Conservation (phyloP, 2,888 invertebrate species). For the Apoda limacodes region DNA sequence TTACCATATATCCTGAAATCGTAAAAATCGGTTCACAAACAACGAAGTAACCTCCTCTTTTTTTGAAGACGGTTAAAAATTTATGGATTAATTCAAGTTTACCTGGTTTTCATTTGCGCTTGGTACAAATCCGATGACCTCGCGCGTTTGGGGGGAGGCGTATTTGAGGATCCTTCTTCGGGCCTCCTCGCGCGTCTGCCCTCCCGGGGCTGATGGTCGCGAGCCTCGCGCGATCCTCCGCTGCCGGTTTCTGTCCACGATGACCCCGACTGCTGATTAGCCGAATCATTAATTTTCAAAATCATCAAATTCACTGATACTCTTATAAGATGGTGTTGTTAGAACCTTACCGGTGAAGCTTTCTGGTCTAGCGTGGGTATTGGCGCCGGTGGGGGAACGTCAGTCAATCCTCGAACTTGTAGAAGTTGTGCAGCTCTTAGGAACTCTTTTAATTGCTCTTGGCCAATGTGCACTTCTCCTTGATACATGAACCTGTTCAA, state of each 20-base stretch:
- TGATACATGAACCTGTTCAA: conserved; percentile 86
- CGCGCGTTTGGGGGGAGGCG: conserved; percentile 77
- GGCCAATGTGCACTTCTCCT: conserved; percentile 90
- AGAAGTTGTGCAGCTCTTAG: conserved; percentile 88
- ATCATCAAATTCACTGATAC: neutral
- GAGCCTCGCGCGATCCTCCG: conserved; percentile 49
- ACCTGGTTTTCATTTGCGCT: conserved; percentile 69
- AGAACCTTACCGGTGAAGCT: conserved; percentile 75
- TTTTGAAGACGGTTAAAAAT: no score
- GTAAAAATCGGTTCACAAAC: no score
- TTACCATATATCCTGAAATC: conserved; percentile 1
- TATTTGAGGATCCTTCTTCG: conserved; percentile 57
- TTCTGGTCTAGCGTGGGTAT: conserved; percentile 71
- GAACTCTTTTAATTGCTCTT: conserved; percentile 88
- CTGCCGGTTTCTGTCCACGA: conserved; percentile 64
- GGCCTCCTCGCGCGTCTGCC: conserved; percentile 65
- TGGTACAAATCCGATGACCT: conserved; percentile 77
- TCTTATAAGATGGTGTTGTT: neutral
- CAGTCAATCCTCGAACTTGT: conserved; percentile 88
- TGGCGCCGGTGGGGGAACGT: conserved; percentile 74
- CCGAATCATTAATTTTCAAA: neutral
- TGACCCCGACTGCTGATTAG: conserved; percentile 43
- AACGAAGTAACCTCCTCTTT: no score
- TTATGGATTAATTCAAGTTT: no score
- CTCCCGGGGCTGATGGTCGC: conserved; percentile 43